A percentile compares a stretch with the other conserved stretches of the same genome.
Conservation (phyloP, 2,888 invertebrate genomes). For the Limnephilus marmoratus region DNA sequence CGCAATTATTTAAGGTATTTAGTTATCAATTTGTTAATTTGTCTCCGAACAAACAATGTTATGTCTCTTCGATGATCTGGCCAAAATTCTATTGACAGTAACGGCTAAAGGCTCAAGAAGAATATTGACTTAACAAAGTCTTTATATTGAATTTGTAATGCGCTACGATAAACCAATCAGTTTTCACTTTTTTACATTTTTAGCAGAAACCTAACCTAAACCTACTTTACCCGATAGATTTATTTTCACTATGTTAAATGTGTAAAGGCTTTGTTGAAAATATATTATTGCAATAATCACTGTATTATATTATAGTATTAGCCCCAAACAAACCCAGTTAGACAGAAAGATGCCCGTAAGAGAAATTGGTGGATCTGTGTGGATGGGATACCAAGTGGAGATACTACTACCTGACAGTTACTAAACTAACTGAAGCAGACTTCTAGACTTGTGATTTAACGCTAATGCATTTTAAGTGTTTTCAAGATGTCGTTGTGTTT, state of each 20-base stretch:
- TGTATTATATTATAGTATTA: slow-evolving; percentile 41
- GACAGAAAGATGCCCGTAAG: not conserved
- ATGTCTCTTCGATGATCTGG: slow-evolving; percentile 9
- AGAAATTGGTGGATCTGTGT: not conserved
- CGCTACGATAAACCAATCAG: slow-evolving; percentile 26
- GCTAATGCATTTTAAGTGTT: slow-evolving; percentile 8
- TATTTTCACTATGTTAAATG: slow-evolving; percentile 12
- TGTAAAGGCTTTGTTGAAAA: slow-evolving; percentile 30
- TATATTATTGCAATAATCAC: slow-evolving; percentile 36
- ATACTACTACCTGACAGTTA: not conserved
- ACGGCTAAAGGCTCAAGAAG: slow-evolving; percentile 20
- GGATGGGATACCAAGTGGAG: not conserved
- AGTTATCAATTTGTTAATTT: slow-evolving; percentile 54
- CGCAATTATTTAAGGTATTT: slow-evolving; percentile 52
- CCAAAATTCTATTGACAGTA: slow-evolving; percentile 20
- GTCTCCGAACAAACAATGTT: slow-evolving; percentile 52
- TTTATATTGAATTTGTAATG: slow-evolving; percentile 27
- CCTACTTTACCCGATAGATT: slow-evolving; percentile 17
- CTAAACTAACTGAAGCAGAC: not conserved
- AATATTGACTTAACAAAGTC: slow-evolving; percentile 29
- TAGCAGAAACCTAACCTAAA: not conserved
- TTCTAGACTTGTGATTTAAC: slow-evolving; percentile 1
- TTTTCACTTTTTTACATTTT: slow-evolving; percentile 15
- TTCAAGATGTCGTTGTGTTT: slow-evolving; percentile 14
- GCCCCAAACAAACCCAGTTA: not conserved